These are phyloP conservation scores for Pangasius macronema DNA, from an alignment of 2,797 vertebrate genomes.

Conservation along the genomic window DNA sequence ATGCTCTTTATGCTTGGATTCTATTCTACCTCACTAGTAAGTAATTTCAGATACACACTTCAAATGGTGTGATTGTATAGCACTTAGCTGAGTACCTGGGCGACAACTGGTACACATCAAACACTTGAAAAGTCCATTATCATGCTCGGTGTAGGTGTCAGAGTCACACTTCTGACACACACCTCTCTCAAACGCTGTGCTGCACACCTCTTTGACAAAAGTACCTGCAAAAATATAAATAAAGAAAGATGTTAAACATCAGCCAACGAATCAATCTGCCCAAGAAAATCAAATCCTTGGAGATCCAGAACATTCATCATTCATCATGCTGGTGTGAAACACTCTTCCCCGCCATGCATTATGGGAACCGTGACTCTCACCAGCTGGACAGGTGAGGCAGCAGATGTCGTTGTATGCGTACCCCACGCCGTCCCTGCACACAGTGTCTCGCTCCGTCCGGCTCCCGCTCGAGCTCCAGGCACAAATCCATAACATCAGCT, in stretches of 20 bases:
- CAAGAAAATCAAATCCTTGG: not conserved
- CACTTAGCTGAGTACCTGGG: constrained; percentile 61
- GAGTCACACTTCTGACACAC: constrained; percentile 64
- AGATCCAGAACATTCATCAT: not conserved
- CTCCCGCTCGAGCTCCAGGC: not conserved
- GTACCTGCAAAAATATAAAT: constrained; percentile 60
- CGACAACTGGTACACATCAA: constrained; percentile 67
- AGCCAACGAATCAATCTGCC: not conserved
- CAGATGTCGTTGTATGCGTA: constrained; percentile 61
- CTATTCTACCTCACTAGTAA: too few species aligned
- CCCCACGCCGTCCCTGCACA: constrained; percentile 53
- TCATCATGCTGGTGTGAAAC: not conserved
- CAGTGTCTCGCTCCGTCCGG: constrained; percentile 16
- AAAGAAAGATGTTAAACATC: not conserved
- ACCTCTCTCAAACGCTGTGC: not conserved
- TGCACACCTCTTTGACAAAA: constrained; percentile 59
- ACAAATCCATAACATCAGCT: constrained; percentile 54
- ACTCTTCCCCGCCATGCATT: not conserved
- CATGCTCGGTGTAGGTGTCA: constrained; percentile 62
- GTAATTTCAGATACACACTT: not conserved
- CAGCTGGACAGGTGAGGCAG: constrained; percentile 73
- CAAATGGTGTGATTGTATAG: not conserved
- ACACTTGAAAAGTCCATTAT: constrained; percentile 60
- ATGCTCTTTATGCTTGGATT: not conserved
- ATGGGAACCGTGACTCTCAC: constrained; percentile 58